Conservation (phyloP, 2,888 invertebrate species). For the Thera obeliscata region DNA sequence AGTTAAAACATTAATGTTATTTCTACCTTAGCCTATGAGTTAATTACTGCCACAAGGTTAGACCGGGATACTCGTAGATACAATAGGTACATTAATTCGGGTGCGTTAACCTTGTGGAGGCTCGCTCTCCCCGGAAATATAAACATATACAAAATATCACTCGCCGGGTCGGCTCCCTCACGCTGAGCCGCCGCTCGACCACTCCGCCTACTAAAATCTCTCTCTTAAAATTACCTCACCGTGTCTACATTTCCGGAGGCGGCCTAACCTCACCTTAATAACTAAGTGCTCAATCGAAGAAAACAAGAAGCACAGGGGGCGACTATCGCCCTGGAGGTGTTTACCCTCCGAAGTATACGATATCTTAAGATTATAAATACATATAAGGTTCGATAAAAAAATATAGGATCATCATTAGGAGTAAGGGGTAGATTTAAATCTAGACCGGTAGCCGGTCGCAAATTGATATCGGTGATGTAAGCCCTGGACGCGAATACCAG, state of each 20-base stretch:
- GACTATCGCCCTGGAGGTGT: slow-evolving; percentile 65
- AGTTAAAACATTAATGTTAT: slow-evolving; percentile 58
- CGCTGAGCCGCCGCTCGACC: slow-evolving; percentile 19
- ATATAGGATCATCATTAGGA: slow-evolving; percentile 78
- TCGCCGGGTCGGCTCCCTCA: neutral
- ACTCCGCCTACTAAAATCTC: slow-evolving; percentile 44
- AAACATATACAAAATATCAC: slow-evolving; percentile 42
- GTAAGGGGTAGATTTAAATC: slow-evolving; percentile 71
- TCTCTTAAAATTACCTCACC: slow-evolving; percentile 50
- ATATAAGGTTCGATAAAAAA: slow-evolving; percentile 72
- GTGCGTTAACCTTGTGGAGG: slow-evolving; percentile 56
- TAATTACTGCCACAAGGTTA: slow-evolving; percentile 55
- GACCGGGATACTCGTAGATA: slow-evolving; percentile 55
- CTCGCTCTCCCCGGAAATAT: slow-evolving; percentile 59
- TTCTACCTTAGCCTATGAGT: slow-evolving; percentile 53
- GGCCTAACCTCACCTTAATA: slow-evolving; percentile 50
- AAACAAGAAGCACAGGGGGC: slow-evolving; percentile 82
- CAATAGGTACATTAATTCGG: slow-evolving; percentile 62
- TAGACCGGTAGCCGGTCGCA: slow-evolving; percentile 54
- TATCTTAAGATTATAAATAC: slow-evolving; percentile 79
- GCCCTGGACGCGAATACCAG: neutral
- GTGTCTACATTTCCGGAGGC: slow-evolving; percentile 60
- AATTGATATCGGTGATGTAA: slow-evolving; percentile 24
- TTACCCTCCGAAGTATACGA: slow-evolving; percentile 70
- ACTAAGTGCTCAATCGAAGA: slow-evolving; percentile 68